Base-by-base conservation (phyloP, 2,797 vertebrate genomes). In the Oryzias sinensis region DNA sequence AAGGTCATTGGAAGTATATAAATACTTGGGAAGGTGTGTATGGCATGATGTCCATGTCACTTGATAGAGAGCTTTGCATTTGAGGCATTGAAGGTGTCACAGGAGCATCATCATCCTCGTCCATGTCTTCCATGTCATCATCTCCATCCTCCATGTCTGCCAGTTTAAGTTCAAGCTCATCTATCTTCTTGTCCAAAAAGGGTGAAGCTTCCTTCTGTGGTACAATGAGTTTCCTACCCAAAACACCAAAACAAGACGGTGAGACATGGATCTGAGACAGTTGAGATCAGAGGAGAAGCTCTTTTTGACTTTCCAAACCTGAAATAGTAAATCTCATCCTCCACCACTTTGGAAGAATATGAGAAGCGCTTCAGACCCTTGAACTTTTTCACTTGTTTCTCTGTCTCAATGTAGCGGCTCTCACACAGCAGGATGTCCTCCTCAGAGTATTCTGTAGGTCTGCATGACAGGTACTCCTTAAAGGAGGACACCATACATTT, bases 371-470 rank as follows among this genome's bases (percentile, higher is more conserved):
- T 99, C 58, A 98, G 83, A 20, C 96, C 96, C 81, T 99, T 99
- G 73, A 98, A 99, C 71, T 97, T 98, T 88, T 99, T 99, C 94
- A 99, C 97, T 48, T 95, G 95, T 68, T 96, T 98, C 88, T 99
- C 97, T 0, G 90, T 93, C 59, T 98, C 96, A 2, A 96, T 95
- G 88, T 99, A 99, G 77, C 97, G 97, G 74, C 97, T 98, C 88
- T 98, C 97, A 5, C 95, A 99, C 58, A 99, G 90, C 17, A 98
- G 90, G 74, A 98, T 80, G 2, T 97, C 94, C 0, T 96, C 95
- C 80, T 99, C 97, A 16, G 77, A 56, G 62, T 83, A 69, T 79
- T 93, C 93, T 0, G 93, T 93, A 1, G 93, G 95, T 82, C 97
- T 94, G 87, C 97, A 98, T 59, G 95, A 98, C 68, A 99, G 90